Percentiles rank a stretch among this genome's conserved stretches.
These are phyloP conservation scores for Motacilla tschutschensis DNA, from an alignment of 2,113 vertebrate genomes.

Conservation along the genomic window DNA sequence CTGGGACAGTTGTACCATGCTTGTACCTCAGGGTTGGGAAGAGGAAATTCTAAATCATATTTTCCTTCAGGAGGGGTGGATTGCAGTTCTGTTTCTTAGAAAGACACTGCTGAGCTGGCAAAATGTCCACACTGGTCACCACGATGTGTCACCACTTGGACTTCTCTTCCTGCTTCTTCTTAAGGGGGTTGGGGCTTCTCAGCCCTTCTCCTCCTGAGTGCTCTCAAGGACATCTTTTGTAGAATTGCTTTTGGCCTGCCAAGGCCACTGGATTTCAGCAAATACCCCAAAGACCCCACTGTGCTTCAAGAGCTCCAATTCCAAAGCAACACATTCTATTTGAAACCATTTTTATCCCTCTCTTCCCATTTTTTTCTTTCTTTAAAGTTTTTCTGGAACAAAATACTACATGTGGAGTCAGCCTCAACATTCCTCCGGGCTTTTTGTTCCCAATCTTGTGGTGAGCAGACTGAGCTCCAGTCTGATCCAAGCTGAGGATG, in stretches of 20 bases:
- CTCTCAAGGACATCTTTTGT: background rate
- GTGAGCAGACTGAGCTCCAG: background rate
- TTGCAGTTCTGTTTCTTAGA: background rate
- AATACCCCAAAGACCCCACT: background rate
- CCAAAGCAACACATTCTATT: background rate
- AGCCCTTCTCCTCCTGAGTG: background rate
- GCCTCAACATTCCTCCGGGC: background rate
- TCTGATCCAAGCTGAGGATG: background rate
- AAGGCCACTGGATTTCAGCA: background rate
- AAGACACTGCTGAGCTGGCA: background rate
- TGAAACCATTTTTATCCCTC: background rate
- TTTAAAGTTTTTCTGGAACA: background rate
- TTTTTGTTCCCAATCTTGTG: background rate
- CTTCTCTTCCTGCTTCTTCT: background rate
- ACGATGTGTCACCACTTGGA: background rate
- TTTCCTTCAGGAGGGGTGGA: background rate
- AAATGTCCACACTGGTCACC: background rate
- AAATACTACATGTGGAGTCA: background rate
- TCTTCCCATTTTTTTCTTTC: background rate
- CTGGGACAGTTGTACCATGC: background rate
- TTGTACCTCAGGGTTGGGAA: fast-evolving
- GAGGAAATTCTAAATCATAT: background rate
- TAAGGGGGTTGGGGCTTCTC: background rate
- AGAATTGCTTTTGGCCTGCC: background rate
- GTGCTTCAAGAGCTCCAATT: background rate